phyloP scores from a whole-genome alignment of 2,113 vertebrate genomes.

The Tragelaphus buxtoni region DNA sequence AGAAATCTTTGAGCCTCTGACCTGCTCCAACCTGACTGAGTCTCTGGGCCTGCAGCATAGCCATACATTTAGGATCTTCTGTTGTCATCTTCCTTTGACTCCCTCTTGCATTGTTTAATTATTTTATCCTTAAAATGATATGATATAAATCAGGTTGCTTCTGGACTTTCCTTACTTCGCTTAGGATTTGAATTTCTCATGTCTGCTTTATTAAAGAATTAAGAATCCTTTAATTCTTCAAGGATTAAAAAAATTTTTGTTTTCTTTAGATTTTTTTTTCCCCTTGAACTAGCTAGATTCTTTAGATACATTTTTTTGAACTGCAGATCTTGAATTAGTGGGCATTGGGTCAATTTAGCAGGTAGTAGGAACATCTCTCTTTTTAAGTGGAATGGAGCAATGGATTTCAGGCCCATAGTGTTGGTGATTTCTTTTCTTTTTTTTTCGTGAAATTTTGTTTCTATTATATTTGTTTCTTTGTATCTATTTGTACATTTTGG shows the following conservation, averaged over 20 bases:
- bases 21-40: background rate
- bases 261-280: background rate
- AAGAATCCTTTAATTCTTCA: background rate
- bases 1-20: background rate
- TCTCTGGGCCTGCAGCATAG: background rate
- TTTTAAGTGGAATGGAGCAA: background rate
- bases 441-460: background rate
- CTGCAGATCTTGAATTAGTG: background rate
- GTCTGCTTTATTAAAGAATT: background rate
- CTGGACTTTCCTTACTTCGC: background rate
- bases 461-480: background rate
- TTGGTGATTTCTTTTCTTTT: background rate
- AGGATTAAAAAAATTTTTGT: background rate
- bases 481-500: background rate
- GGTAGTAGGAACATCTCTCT: background rate
- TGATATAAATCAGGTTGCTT: background rate
- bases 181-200: background rate
- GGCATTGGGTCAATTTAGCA: background rate
- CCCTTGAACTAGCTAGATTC: background rate
- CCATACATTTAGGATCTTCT: background rate
- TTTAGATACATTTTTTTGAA: background rate
- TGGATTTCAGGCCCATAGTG: background rate
- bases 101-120: background rate
- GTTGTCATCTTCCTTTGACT: background rate
- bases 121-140: background rate